Base-by-base conservation (phyloP, 2,888 invertebrate species). In the Eupelmus urozonus region DNA sequence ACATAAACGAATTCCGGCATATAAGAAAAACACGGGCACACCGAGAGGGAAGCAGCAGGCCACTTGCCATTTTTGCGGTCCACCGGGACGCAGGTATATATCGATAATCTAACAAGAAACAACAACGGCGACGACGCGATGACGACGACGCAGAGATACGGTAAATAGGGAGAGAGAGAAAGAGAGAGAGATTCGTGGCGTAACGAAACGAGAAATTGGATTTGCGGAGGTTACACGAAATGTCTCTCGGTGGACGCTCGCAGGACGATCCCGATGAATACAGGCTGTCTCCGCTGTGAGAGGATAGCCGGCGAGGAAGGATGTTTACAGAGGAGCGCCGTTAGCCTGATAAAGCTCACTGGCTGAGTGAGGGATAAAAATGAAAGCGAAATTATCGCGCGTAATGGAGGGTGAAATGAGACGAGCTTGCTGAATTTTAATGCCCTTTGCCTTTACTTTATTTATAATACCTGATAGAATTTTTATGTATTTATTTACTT, bases 201-300 rank as follows among this genome's bases (percentile, higher is more conserved):
- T 71, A 77, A 72, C 66, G 72, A 72, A 66, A 77, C 72, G 72
- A 72, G 77, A 77, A 77, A 77, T 77, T 77, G 60, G 72, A 77
- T 77, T 77, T 72, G 59, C 66, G 59, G 66, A 42, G 66, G 66
- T 76, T 76, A 76, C 45, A 70, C 57, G 55, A 29, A 76, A 76
- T 45, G 49, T 70, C 63, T 70, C 70, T 70, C 42, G 29, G 25
- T 9, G 23, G n/a, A 1, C 20, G 11, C n/a, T n/a, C 2, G 20
- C 2, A 40, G 65, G 23, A 27, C n/a, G 53, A 67, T 59, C 67
- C 27, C n/a, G 40, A 67, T 74, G n/a, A 49, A 27, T n/a, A 13
- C 2, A 13, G 49, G 49, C 18, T 23, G 9, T 20, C 40, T 4
- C 20, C 20, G 23, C 4, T 40, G 20, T 7, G 40, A 1, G 2